Evolutionary conservation across 2,888 invertebrate genomes (phyloP).

Genomic region (Ellobium chinense): DNA sequence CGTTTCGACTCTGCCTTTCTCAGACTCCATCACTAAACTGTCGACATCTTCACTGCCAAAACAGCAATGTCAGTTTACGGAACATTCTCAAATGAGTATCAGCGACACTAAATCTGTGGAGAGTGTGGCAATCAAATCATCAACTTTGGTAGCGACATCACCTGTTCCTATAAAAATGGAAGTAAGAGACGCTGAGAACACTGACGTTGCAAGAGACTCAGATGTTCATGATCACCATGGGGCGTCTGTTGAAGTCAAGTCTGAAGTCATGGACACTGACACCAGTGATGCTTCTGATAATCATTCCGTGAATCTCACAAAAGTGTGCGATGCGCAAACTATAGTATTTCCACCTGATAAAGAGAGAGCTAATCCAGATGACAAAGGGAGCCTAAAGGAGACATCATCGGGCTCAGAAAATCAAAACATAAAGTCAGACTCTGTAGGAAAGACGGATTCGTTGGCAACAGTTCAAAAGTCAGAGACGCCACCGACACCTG

Average conservation of each 20-base stretch:
- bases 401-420: neutral
- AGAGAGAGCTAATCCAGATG: neutral
- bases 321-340: neutral
- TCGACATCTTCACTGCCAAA: neutral
- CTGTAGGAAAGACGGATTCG: neutral
- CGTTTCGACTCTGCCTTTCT: neutral
- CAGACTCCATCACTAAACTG: neutral
- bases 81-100: neutral
- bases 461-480: neutral
- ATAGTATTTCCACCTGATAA: neutral
- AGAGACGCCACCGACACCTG: neutral
- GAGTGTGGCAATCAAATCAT: neutral
- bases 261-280: conserved; percentile 10
- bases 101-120: neutral
- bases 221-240: neutral
- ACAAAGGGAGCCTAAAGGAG: neutral
- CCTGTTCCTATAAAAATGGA: conserved; percentile 24
- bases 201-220: neutral
- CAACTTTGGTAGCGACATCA: neutral
- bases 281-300: neutral
- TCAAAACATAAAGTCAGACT: neutral
- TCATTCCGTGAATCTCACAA: neutral
- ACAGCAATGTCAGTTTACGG: neutral
- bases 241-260: conserved; percentile 1
- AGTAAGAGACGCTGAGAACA: neutral